Conservation (phyloP, 2,888 invertebrate genomes). For the Acanthosepion lycidas region DNA sequence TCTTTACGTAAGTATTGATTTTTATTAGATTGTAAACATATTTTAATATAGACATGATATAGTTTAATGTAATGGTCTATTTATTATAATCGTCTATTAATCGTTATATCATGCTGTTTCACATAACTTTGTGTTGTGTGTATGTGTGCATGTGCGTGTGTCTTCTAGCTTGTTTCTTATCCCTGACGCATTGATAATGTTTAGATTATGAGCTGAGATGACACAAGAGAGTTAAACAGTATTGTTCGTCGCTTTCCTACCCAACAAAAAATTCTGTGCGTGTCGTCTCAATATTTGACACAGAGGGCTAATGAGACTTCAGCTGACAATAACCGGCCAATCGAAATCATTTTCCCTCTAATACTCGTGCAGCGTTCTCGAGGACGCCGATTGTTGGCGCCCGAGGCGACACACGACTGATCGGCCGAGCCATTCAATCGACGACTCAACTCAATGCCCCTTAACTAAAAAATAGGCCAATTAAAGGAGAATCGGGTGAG, state of each 20-base stretch:
- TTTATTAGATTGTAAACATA: too few relatives aligned
- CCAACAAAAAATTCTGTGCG: background rate
- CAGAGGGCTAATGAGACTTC: constrained; percentile 6
- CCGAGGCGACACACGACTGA: background rate
- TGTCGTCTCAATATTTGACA: background rate
- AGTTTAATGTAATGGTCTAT: too few relatives aligned
- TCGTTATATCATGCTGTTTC: too few relatives aligned
- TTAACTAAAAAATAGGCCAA: constrained; percentile 13
- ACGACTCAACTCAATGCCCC: background rate
- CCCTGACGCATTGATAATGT: background rate
- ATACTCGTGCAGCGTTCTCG: background rate
- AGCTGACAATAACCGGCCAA: constrained; percentile 33
- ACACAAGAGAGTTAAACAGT: background rate
- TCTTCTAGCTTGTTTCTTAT: background rate
- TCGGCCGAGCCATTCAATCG: background rate
- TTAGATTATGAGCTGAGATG: background rate
- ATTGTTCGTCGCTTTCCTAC: background rate
- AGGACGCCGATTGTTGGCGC: constrained; percentile 33
- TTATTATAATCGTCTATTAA: too few relatives aligned
- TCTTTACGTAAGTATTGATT: too few relatives aligned
- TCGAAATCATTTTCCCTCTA: background rate
- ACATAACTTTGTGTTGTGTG: background rate
- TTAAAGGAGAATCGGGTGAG: background rate
- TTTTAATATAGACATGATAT: too few relatives aligned
- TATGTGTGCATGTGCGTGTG: background rate